Evolutionary conservation across 1,140 invertebrate genomes (phyloP), one percentile per base, ranked within the genome.

Genomic region (Solen grandis): DNA sequence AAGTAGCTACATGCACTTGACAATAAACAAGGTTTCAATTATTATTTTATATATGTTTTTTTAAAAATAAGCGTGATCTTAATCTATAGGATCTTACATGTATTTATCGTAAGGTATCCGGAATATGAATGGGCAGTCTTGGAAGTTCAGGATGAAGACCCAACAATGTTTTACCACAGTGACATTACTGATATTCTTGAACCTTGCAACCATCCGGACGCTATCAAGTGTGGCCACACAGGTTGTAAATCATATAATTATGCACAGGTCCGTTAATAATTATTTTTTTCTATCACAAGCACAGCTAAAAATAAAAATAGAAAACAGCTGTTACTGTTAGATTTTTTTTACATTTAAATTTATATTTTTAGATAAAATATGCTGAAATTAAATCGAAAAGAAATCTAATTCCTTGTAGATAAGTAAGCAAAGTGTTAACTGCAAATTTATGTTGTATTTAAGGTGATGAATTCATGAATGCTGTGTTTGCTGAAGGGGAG

Each of bases 91-190:
- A n/a, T n/a, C n/a, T n/a, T n/a, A n/a, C n/a, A n/a, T n/a, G n/a
- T n/a, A n/a, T n/a, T n/a, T n/a, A n/a, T 31, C 36, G 13, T 36
- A 29, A 78, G 75, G 33, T 60, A 78, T 46, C 14, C 25, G n/a
- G 46, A 77, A 8, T 84, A 82, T 62, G 69, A 36, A 13, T 87
- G 82, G 80, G 84, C 81, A n/a, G 82, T 87, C 14, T 22, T 81
- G 38, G 29, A 68, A 31, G 52, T 70, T 22, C 59, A 73, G 13
- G 65, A 46, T 19, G 25, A 78, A 16, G 57, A 73, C 38, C 62
- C 70, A 25, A 59, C 63, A 1, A 55, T 75, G 5, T 80, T 79
- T 36, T 86, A 79, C 46, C n/a, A 68, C 19, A 16, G 46, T 25
- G 41, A 33, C 1, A 19, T 29, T 25, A 27, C 80, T 50, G 27